Evolutionary conservation across 2,113 vertebrate species (phyloP).

Genomic region (Brevimyrus niger): DNA sequence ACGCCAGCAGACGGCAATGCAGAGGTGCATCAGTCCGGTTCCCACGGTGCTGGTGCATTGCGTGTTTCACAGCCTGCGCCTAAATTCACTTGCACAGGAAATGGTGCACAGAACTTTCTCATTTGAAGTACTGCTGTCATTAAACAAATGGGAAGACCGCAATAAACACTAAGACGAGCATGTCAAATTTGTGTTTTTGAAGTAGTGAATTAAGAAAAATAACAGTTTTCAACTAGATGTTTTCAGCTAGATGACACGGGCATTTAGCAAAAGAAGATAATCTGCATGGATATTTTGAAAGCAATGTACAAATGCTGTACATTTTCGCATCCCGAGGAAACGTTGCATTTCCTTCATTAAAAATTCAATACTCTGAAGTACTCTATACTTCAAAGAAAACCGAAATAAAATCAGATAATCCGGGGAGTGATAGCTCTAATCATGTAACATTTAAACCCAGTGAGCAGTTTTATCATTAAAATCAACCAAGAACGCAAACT

Average conservation of each 20-base stretch:
- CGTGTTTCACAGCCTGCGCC: slow-evolving; percentile 21
- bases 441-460: background rate
- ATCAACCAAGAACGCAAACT: background rate
- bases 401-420: background rate
- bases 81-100: slow-evolving; percentile 25
- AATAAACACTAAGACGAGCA: background rate
- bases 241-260: background rate
- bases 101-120: slow-evolving; percentile 18
- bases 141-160: slow-evolving; percentile 21
- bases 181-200: background rate
- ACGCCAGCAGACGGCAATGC: background rate
- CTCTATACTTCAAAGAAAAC: background rate
- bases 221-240: background rate
- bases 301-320: background rate
- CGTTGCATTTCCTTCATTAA: background rate
- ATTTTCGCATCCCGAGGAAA: background rate
- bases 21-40: slow-evolving; percentile 25
- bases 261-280: background rate
- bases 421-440: background rate
- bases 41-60: slow-evolving; percentile 26
- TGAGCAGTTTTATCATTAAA: background rate
- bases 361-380: background rate
- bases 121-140: slow-evolving; percentile 18
- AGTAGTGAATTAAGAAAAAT: background rate
- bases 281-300: background rate